Percentiles rank a stretch among this genome's conserved stretches.
Conservation (phyloP, 2,888 invertebrate species). For the Pollenia labialis region DNA sequence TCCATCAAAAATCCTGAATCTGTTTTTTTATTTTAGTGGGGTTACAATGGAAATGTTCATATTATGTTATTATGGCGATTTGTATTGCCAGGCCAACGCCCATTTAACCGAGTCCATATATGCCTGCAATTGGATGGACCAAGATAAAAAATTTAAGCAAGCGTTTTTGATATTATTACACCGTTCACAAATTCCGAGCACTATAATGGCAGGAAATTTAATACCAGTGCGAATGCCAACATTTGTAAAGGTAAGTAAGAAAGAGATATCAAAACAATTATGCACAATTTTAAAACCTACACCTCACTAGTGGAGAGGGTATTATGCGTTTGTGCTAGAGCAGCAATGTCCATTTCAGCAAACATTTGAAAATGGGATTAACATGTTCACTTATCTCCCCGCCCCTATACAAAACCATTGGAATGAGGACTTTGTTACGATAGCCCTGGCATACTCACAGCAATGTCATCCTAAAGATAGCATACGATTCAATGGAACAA, state of each 20-base stretch:
- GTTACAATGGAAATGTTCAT: slow-evolving; percentile 85
- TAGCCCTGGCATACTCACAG: no score
- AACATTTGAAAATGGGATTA: no score
- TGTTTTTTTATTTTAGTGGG: slow-evolving; percentile 80
- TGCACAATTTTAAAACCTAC: no score
- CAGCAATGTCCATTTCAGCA: no score
- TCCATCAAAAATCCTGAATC: slow-evolving; percentile 68
- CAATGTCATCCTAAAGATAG: no score
- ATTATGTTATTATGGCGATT: slow-evolving; percentile 85
- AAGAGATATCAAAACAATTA: slow-evolving; percentile 54
- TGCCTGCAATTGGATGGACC: slow-evolving; percentile 85
- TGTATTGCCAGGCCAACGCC: slow-evolving; percentile 84
- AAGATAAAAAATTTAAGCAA: slow-evolving; percentile 83
- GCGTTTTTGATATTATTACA: slow-evolving; percentile 84
- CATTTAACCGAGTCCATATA: slow-evolving; percentile 85
- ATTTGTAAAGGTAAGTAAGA: slow-evolving; percentile 84
- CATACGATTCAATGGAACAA: no score
- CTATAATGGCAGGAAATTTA: slow-evolving; percentile 85
- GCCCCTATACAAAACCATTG: no score
- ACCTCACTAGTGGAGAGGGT: no score
- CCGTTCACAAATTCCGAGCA: slow-evolving; percentile 85
- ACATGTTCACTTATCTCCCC: no score
- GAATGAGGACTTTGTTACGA: no score
- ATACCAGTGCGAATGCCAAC: slow-evolving; percentile 85
- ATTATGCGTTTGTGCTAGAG: no score